Base-by-base conservation (phyloP, 2,113 vertebrate species). In the Trematomus loennbergii region DNA sequence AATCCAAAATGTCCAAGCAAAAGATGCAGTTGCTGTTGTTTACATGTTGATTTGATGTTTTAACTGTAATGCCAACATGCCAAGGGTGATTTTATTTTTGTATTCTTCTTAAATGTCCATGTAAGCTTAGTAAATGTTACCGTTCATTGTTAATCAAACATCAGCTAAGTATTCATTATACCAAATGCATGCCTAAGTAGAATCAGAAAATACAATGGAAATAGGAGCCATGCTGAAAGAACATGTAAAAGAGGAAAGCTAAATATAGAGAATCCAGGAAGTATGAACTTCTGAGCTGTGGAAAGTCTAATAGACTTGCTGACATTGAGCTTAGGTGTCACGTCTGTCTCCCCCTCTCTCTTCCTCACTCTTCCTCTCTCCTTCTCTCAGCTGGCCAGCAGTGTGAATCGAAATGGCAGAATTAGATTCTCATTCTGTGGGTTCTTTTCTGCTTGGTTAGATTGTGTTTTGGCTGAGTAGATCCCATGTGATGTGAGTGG, bases 291-390 rank as follows among this genome's bases (percentile, higher is more conserved):
- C 63, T 77, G 75, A 74, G 79, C 25, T 60, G 43, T 77, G 65
- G 69, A 76, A 81, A 52, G 71, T 85, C 79, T 88, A 86, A 85
- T 87, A 83, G 71, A 84, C 79, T 50, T 36, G 68, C 79, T 72
- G 68, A 89, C 83, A 83, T 77, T 16, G 46, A 78, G 48, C 70
- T 61, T 50, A 80, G 69, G 58, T 83, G 75, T 84, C 76, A 80
- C 61, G 46, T 78, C 48, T 46, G 16, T n/a, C 61, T 81, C 22
- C 16, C 59, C 17, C 40, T 18, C 59, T 43, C 13, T 15, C 16
- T 70, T 50, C 17, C 43, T 40, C 36, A 36, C 36, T 40, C 36
- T 40, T 8, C 36, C 36, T 40, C 36, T 40, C 36, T 40, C 8
- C 67, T 66, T 48, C 72, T 72, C 72, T 66, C 64, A 48, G 62